These are phyloP conservation scores for Nibea coibor DNA, from an alignment of 2,113 vertebrate species.

Conservation along the genomic window DNA sequence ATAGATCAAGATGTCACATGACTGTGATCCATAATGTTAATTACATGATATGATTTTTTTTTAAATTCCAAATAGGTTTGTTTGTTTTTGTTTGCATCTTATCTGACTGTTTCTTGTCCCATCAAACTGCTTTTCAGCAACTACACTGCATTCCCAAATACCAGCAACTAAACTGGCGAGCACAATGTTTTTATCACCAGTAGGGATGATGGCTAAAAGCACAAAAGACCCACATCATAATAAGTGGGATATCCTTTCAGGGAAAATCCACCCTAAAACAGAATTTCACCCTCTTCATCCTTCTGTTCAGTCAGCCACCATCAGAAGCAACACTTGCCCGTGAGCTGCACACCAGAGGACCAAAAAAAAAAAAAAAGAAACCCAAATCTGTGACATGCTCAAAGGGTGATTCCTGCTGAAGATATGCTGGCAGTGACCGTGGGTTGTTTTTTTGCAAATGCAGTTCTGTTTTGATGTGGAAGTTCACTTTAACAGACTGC, in stretches of 20 bases:
- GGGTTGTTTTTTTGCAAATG: slow-evolving; percentile 27
- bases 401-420: slow-evolving; percentile 31
- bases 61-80: neutral
- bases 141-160: neutral
- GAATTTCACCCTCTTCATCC: slow-evolving; percentile 8
- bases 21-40: neutral
- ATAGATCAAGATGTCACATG: neutral
- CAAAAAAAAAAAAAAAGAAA: neutral
- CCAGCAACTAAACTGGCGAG: neutral
- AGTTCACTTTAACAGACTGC: slow-evolving; percentile 44
- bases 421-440: neutral
- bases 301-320: slow-evolving; percentile 3
- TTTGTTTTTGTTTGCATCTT: too few relatives aligned
- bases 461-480: slow-evolving; percentile 44
- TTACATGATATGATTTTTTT: neutral
- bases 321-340: slow-evolving; percentile 23
- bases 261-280: slow-evolving; percentile 22
- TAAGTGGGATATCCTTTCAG: neutral
- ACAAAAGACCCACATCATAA: neutral
- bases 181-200: neutral
- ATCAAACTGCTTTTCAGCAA: neutral
- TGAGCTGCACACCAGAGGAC: slow-evolving; percentile 20
- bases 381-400: slow-evolving; percentile 15
- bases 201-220: neutral
- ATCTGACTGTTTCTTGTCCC: neutral